These are phyloP conservation scores for Natator depressus DNA, from an alignment of 2,113 vertebrate genomes.

Conservation along the genomic window DNA sequence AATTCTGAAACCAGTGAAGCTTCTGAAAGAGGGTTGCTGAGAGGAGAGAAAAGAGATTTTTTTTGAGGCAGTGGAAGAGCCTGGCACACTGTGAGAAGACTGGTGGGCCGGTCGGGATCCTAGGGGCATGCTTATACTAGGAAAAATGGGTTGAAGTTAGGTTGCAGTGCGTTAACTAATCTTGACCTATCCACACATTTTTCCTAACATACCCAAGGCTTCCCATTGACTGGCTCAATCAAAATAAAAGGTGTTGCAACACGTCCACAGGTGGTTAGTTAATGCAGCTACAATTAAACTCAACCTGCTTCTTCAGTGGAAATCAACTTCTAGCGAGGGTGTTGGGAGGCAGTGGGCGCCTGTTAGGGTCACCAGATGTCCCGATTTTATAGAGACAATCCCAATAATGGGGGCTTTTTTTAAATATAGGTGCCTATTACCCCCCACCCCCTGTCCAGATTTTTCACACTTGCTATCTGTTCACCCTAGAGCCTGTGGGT, in stretches of 20 bases:
- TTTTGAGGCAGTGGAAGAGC: fast-evolving
- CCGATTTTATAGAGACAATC: no score
- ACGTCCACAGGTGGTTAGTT: background rate
- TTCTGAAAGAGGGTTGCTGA: background rate
- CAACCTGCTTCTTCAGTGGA: background rate
- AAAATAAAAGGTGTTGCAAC: background rate
- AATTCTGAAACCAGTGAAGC: background rate
- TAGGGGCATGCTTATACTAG: background rate
- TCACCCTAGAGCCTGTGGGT: no score
- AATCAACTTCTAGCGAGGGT: background rate
- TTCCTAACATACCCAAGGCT: background rate
- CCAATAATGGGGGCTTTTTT: no score
- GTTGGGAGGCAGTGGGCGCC: background rate
- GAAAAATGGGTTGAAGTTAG: background rate
- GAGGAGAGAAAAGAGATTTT: background rate
- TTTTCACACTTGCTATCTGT: no score
- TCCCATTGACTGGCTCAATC: background rate
- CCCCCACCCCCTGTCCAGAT: no score
- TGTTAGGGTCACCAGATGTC: no score
- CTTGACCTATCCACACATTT: background rate
- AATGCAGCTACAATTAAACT: background rate
- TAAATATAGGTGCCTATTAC: no score
- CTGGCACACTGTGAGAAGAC: background rate
- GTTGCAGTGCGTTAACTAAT: background rate
- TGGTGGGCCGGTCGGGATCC: background rate